These are phyloP conservation scores for Pteria penguin DNA, from an alignment of 2,888 invertebrate species.

Conservation along the genomic window DNA sequence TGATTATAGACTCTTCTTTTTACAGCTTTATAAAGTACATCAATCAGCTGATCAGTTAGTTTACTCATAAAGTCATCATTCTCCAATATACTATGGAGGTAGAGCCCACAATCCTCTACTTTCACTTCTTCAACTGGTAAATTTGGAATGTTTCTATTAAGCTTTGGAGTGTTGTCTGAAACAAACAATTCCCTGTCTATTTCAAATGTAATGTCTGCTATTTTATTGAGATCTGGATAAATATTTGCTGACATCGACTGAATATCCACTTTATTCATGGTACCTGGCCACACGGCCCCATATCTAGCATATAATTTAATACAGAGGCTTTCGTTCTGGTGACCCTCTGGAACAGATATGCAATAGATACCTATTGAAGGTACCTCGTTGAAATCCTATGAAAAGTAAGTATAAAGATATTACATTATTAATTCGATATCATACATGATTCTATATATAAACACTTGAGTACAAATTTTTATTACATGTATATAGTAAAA, in stretches of 20 bases:
- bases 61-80: conserved; percentile 39
- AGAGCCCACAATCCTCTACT: not conserved
- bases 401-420: conserved; percentile 6
- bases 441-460: no score
- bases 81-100: conserved; percentile 12
- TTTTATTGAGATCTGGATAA: conserved; percentile 11
- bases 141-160: conserved; percentile 52
- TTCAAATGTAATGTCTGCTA: conserved; percentile 31
- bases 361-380: conserved; percentile 80
- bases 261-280: conserved; percentile 27
- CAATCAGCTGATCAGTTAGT: conserved; percentile 69
- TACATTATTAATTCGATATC: no score
- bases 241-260: not conserved
- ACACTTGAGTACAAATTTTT: no score
- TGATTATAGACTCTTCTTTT: conserved; percentile 67
- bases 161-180: conserved; percentile 52
- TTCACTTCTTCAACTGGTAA: conserved; percentile 14
- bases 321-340: not conserved
- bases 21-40: conserved; percentile 74
- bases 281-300: conserved; percentile 67
- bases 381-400: conserved; percentile 66
- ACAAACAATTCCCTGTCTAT: conserved; percentile 41
- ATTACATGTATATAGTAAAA: no score
- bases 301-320: conserved; percentile 74
- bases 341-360: conserved; percentile 55